Conservation (phyloP, 2,888 invertebrate genomes). For the Ischnura elegans region DNA sequence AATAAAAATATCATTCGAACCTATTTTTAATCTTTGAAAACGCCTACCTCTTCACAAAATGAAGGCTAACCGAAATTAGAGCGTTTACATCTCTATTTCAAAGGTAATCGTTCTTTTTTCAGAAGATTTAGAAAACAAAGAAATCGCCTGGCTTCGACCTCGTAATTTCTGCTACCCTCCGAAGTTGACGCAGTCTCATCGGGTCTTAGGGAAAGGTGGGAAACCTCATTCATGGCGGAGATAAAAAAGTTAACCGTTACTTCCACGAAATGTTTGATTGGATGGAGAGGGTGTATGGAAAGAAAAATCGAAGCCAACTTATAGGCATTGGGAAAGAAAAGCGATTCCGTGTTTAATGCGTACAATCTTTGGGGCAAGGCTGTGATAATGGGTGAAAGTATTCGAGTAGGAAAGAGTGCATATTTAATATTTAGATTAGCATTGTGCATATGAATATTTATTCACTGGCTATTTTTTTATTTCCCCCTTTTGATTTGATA, state of each 20-base stretch:
- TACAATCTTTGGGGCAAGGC: too few relatives aligned
- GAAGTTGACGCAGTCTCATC: background rate
- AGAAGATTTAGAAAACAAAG: background rate
- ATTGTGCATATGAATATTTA: too few relatives aligned
- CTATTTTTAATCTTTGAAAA: too few relatives aligned
- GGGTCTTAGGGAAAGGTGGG: background rate
- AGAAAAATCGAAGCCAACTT: background rate
- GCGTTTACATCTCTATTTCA: background rate
- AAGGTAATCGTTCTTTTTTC: background rate
- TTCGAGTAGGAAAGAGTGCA: too few relatives aligned
- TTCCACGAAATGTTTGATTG: background rate
- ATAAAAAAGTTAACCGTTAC: background rate
- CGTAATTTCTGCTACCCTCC: background rate
- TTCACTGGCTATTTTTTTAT: too few relatives aligned
- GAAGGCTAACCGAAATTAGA: background rate
- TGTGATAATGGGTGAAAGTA: too few relatives aligned
- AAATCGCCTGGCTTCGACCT: background rate
- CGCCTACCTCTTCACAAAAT: too few relatives aligned
- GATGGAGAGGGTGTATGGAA: background rate
- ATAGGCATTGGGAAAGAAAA: background rate
- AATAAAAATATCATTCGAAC: too few relatives aligned
- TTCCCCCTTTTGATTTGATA: too few relatives aligned
- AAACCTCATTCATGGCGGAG: background rate
- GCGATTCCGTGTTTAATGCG: background rate
- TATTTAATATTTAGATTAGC: too few relatives aligned